Conservation (phyloP, 2,113 vertebrate species). For the Dunckerocampus dactyliophorus region DNA sequence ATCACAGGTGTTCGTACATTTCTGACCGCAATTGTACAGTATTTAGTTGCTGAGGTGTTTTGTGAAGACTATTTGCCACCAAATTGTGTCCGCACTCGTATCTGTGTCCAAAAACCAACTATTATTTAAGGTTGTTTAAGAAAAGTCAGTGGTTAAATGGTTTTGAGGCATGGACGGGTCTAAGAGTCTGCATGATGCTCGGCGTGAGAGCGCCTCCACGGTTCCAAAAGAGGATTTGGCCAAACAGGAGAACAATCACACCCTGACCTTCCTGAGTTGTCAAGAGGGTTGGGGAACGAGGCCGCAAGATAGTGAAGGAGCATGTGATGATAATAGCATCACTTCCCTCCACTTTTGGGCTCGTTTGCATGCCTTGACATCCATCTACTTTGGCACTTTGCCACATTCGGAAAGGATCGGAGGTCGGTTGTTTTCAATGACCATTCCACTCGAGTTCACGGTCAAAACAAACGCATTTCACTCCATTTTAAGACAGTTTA, state of each 20-base stretch:
- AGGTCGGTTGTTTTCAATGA: background rate
- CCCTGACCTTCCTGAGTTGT: conserved; percentile 60
- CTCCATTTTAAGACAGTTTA: too few relatives aligned
- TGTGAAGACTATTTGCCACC: too few relatives aligned
- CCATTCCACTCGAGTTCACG: background rate
- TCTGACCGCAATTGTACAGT: too few relatives aligned
- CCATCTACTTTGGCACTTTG: conserved; percentile 17
- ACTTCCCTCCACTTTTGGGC: background rate
- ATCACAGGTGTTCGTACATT: too few relatives aligned
- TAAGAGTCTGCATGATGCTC: background rate
- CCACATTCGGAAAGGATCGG: conserved; percentile 7
- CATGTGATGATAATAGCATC: conserved; percentile 61
- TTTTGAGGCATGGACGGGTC: too few relatives aligned
- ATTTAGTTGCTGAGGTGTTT: too few relatives aligned
- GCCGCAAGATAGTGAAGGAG: conserved; percentile 38
- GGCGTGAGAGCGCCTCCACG: conserved; percentile 29
- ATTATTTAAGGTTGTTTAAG: too few relatives aligned
- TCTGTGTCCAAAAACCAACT: too few relatives aligned
- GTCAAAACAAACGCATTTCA: background rate
- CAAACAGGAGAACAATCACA: conserved; percentile 57
- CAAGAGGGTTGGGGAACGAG: conserved; percentile 37
- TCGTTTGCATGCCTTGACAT: conserved; percentile 21
- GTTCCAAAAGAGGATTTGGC: conserved; percentile 61
- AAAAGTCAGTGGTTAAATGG: too few relatives aligned
- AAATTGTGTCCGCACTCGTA: too few relatives aligned